Evolutionary conservation across 2,888 invertebrate species (phyloP), one percentile per base, ranked within the genome.

Genomic region (Phrixothrix hirtus): DNA sequence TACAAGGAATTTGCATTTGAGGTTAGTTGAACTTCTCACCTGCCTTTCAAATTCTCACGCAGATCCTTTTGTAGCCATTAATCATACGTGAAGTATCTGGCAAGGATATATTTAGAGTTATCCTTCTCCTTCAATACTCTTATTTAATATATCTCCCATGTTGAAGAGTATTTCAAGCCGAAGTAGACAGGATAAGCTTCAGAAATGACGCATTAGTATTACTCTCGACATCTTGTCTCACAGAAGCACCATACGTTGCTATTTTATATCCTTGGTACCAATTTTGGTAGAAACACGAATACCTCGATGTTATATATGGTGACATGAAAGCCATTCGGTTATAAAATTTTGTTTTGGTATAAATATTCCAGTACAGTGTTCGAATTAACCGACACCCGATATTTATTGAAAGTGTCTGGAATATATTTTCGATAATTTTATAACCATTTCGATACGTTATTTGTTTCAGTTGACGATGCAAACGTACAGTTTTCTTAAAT

Each of bases 171-270:
- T 53, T 48, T 43, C 47, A 38, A 44, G 53, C 47, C 43, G 47
- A 47, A 53, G 46, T 53, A 47, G 53, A 53, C 53, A 53, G 43
- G 43, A 32, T 53, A 53, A 53, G 53, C 47, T 44, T 41, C 53
- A 44, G 27, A 53, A 26, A 53, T 53, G 53, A 53, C 53, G 47
- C 48, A 48, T 53, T 53, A 53, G 47, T 52, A 52, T 52, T 52
- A 51, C 45, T 52, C 29, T 25, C 44, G 52, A 53, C 47, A 47
- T 53, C 43, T 42, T 42, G 43, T 53, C 53, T 25, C 32, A 26
- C 15, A 21, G 14, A 42, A 31, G 13, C 41, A 16, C 35, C 34
- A 15, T 38, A 26, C 37, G 26, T 50, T 35, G 25, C 42, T 14
- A 34, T 48, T 34, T 32, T 34, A 34, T 48, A 32, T 47, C 32